Evolutionary conservation across 2,888 invertebrate genomes (phyloP), one percentile per base, ranked within the genome.

Genomic region (Drosophila mulleri): DNA sequence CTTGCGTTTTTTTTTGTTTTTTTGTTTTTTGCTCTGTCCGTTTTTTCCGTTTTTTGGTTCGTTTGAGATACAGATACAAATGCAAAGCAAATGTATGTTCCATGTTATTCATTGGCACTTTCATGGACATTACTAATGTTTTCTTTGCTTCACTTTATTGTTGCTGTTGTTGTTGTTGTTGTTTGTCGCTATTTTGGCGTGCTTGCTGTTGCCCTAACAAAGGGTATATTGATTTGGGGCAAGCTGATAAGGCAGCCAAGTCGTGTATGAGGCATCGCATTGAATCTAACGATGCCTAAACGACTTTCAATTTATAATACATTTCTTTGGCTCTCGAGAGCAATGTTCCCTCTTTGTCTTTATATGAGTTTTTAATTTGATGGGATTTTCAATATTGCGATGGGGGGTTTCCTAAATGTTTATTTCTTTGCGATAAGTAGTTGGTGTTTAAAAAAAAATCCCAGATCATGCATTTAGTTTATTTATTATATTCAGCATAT

Each of bases 71-170:
- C 77, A 79, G 71, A 79, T 76, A 78, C 72, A 76, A 76, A 68
- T 72, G 64, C 78, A 78, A 64, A 72, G 67, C 81, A 83, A 88
- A 83, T 88, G 84, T 88, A 76, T 83, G 72, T 88, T 88, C 69
- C 88, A 53, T 83, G 83, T 88, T 83, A 85, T 76, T 78, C 84
- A 75, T 73, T 83, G 83, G 78, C 89, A 88, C 89, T 78, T 83
- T 80, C 87, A 74, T 88, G 83, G 88, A 78, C 88, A 86, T 75
- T 78, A 78, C 83, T 83, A 80, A 88, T 86, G 70, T 61, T 72
- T 65, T 52, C 39, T 45, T 45, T 45, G 16, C 44, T 14, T 20
- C 53, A 12, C 18, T 20, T 45, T 45, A 48, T 35, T 65, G 45
- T 37, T 39, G 45, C 23, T 39, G 53, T 39, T 37, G 20, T 64